Conservation (phyloP, 1,140 invertebrate genomes). For the Chrysomallon squamiferum region DNA sequence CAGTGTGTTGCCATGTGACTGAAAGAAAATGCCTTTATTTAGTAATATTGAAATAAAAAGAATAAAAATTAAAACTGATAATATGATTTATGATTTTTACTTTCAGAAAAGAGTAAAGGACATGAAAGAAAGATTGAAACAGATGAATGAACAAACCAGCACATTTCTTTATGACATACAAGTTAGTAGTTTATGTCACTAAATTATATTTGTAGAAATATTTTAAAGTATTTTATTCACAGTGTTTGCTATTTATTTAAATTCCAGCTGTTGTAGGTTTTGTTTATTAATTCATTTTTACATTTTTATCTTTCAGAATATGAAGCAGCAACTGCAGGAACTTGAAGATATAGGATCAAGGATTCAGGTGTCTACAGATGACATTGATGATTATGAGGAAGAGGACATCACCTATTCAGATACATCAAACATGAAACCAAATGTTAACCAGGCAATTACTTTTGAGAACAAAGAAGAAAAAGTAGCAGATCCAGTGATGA, state of each 20-base stretch:
- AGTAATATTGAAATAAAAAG: too few species aligned
- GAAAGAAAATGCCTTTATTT: too few species aligned
- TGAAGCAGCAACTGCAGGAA: slow-evolving; percentile 4
- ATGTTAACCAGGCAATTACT: too few species aligned
- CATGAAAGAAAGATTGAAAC: background rate
- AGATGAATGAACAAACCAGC: background rate
- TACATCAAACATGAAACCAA: too few species aligned
- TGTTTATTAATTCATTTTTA: background rate
- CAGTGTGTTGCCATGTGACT: too few species aligned
- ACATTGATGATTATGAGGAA: slow-evolving; percentile 74
- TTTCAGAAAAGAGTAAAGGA: slow-evolving; percentile 1
- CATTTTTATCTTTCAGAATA: background rate
- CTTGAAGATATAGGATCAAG: background rate
- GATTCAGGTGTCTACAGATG: slow-evolving; percentile 43
- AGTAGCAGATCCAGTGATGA: too few species aligned
- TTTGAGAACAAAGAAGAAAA: too few species aligned
- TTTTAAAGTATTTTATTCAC: background rate
- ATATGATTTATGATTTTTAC: too few species aligned
- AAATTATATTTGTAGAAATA: background rate
- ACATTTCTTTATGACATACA: background rate
- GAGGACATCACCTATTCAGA: too few species aligned
- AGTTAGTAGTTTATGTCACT: background rate
- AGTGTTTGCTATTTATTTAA: background rate
- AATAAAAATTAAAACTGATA: too few species aligned
- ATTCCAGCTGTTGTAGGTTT: background rate